Evolutionary conservation across 2,888 invertebrate genomes (phyloP).

Genomic region (Latheticus oryzae): DNA sequence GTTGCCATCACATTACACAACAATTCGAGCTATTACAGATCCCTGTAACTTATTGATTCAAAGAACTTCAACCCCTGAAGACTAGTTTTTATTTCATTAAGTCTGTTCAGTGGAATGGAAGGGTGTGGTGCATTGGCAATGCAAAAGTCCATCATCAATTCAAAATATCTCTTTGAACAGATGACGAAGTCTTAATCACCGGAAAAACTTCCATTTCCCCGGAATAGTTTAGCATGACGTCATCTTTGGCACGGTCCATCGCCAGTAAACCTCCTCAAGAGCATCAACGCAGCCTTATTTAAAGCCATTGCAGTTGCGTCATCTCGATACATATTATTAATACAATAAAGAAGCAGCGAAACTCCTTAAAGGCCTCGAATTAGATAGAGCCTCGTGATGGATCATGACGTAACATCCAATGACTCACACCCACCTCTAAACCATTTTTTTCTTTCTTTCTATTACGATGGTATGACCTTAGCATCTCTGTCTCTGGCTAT

Average conservation of each 20-base stretch:
- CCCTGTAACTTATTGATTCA: constrained; percentile 22
- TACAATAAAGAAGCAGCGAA: constrained; percentile 22
- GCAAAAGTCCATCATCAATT: no score
- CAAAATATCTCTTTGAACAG: constrained; percentile 11
- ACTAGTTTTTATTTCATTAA: constrained; percentile 14
- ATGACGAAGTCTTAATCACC: constrained; percentile 31
- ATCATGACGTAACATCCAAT: constrained; percentile 15
- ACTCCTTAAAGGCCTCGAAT: constrained; percentile 29
- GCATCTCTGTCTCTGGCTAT: no score
- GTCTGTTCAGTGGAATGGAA: constrained; percentile 3
- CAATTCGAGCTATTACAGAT: no score
- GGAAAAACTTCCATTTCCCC: constrained; percentile 35
- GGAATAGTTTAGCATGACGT: constrained; percentile 31
- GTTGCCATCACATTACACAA: no score
- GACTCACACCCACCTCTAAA: constrained; percentile 20
- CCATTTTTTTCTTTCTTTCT: constrained; percentile 3
- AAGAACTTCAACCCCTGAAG: constrained; percentile 9
- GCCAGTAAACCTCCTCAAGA: constrained; percentile 22
- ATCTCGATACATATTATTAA: constrained; percentile 30
- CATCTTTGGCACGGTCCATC: constrained; percentile 17
- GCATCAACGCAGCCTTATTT: constrained; percentile 10
- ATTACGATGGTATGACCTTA: no score
- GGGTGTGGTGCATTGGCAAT: constrained; percentile 6
- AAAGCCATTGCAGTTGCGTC: constrained; percentile 17
- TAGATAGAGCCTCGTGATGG: constrained; percentile 1